These are phyloP conservation scores for Plodia interpunctella DNA, from an alignment of 1,140 invertebrate species.

Conservation along the genomic window DNA sequence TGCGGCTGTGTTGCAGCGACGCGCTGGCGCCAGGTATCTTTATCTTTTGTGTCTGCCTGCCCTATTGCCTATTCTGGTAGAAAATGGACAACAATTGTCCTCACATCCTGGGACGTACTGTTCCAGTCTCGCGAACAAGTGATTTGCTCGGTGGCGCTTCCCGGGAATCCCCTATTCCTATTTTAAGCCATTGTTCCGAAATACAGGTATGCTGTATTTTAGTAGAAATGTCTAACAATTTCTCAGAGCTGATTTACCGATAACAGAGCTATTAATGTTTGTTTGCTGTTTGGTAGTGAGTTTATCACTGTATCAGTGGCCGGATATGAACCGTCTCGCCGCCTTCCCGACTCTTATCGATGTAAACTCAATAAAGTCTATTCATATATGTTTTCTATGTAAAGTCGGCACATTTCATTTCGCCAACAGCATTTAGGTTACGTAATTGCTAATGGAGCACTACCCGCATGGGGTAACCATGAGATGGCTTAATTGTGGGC, in stretches of 20 bases:
- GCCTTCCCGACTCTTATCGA: constrained; percentile 49
- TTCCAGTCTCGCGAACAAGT: constrained; percentile 23
- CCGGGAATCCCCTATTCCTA: constrained; percentile 7
- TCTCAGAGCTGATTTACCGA: constrained; percentile 34
- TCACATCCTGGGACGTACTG: constrained; percentile 29
- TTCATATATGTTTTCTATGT: constrained; percentile 22
- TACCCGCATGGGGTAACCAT: constrained; percentile 55
- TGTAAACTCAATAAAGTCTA: constrained; percentile 35
- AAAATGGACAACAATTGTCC: constrained; percentile 25
- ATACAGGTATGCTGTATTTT: not conserved
- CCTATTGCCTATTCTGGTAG: constrained; percentile 26
- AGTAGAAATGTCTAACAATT: constrained; percentile 19
- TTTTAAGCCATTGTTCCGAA: constrained; percentile 16
- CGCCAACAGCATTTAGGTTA: constrained; percentile 28
- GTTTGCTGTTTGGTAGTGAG: constrained; percentile 40
- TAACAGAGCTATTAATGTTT: constrained; percentile 43
- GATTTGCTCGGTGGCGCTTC: constrained; percentile 37
- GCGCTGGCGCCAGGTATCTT: constrained; percentile 57
- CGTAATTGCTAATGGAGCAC: constrained; percentile 34
- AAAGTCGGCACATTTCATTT: constrained; percentile 19
- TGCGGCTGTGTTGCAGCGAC: constrained; percentile 51
- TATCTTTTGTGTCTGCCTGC: constrained; percentile 42
- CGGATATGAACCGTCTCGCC: constrained; percentile 51
- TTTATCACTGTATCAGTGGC: constrained; percentile 51
- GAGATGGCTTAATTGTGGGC: constrained; percentile 58